These are phyloP conservation scores for Rana temporaria DNA, from an alignment of 2,113 vertebrate species.

Conservation along the genomic window DNA sequence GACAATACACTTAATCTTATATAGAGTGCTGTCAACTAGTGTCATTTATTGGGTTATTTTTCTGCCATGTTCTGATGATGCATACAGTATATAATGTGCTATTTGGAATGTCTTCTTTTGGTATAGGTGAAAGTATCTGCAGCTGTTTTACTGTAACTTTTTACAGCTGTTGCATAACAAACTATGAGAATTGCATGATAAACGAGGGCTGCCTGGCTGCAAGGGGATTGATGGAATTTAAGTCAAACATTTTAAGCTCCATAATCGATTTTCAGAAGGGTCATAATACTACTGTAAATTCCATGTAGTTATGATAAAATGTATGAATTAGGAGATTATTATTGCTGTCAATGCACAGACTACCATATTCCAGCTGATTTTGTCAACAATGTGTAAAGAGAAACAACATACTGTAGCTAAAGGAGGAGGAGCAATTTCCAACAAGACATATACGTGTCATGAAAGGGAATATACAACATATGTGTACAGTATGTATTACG, in stretches of 20 bases:
- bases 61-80: background rate
- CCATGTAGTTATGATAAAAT: too few species aligned
- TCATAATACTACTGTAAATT: background rate
- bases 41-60: conserved; percentile 4
- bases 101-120: background rate
- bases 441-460: too few species aligned
- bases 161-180: conserved; percentile 52
- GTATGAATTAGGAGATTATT: too few species aligned
- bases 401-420: too few species aligned
- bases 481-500: too few species aligned
- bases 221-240: conserved; percentile 54
- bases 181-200: conserved; percentile 50
- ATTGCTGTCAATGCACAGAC: too few species aligned
- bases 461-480: too few species aligned
- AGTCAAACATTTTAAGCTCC: conserved; percentile 49
- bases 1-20: background rate
- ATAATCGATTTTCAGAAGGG: conserved; percentile 54
- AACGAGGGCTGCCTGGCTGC: conserved; percentile 54
- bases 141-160: conserved; percentile 34
- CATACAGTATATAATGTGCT: background rate
- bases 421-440: too few species aligned
- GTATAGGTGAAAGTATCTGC: conserved; percentile 49
- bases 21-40: background rate
- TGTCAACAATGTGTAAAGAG: too few species aligned
- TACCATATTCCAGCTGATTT: too few species aligned